Evolutionary conservation across 1,140 invertebrate genomes (phyloP).

Genomic region (Cotesia vestalis): DNA sequence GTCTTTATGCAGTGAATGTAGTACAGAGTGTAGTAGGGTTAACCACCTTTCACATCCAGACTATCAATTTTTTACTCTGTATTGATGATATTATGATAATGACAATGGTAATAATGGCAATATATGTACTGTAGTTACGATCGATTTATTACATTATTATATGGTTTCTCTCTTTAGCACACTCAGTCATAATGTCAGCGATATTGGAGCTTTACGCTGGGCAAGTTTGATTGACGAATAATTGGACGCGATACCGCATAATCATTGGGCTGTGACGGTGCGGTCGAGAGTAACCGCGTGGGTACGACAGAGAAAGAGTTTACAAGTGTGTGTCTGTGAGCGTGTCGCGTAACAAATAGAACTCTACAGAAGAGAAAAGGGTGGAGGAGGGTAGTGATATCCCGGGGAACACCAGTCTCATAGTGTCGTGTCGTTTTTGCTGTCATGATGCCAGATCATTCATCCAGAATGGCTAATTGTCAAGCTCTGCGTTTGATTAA

Average conservation of each 20-base stretch:
- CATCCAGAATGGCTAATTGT: constrained; percentile 13
- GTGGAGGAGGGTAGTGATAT: too few species aligned
- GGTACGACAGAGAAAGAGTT: constrained; percentile 6
- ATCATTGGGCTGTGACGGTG: constrained; percentile 35
- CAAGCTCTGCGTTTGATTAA: neutral
- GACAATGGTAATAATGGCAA: neutral
- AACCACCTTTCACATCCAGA: too few species aligned
- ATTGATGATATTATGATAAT: too few species aligned
- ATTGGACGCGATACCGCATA: constrained; percentile 39
- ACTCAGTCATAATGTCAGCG: constrained; percentile 21
- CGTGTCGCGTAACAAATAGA: neutral
- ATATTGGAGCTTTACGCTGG: constrained; percentile 24
- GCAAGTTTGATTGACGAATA: constrained; percentile 40
- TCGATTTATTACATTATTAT: constrained; percentile 3
- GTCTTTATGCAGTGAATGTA: too few species aligned
- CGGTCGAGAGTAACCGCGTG: constrained; percentile 3
- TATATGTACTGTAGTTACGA: neutral
- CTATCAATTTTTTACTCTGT: too few species aligned
- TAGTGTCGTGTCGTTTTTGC: neutral
- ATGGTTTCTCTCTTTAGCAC: constrained; percentile 4
- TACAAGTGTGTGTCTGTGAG: neutral
- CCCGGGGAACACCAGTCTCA: neutral
- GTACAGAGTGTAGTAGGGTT: too few species aligned
- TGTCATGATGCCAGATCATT: constrained; percentile 7
- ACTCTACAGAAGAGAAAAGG: neutral